These are phyloP conservation scores for Spinus olivaceus DNA, from an alignment of 2,797 vertebrate genomes.

Conservation along the genomic window DNA sequence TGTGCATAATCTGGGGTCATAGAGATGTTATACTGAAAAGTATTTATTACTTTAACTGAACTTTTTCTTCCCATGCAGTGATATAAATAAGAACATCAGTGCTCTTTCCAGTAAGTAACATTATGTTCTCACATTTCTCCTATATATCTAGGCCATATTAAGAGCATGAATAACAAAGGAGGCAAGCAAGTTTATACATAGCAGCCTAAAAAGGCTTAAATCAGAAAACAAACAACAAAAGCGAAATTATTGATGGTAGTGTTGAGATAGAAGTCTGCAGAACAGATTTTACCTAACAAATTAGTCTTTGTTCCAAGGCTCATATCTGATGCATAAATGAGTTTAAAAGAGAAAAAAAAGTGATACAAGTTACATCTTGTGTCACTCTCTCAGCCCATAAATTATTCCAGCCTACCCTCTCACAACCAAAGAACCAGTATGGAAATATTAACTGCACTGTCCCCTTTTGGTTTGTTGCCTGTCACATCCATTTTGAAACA, in stretches of 20 bases:
- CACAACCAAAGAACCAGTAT: not conserved
- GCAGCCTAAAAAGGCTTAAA: not conserved
- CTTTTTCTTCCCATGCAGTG: not conserved
- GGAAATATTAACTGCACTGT: not conserved
- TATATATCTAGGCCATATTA: not conserved
- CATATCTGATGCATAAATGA: not conserved
- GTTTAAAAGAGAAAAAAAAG: not conserved
- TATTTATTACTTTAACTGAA: not conserved
- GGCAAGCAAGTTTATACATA: not conserved
- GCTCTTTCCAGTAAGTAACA: not conserved
- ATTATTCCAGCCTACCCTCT: constrained; percentile 1
- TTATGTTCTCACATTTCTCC: not conserved
- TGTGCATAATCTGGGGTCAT: not conserved
- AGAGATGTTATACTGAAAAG: not conserved
- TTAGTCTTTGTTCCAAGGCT: not conserved
- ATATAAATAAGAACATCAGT: not conserved
- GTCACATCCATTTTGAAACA: not conserved
- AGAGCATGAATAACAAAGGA: not conserved
- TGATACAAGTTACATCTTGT: not conserved
- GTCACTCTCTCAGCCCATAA: constrained; percentile 8
- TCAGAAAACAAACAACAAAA: not conserved
- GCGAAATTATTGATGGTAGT: not conserved
- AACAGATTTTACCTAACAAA: constrained; percentile 28
- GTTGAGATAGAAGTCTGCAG: not conserved
- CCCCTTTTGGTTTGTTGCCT: not conserved